Evolutionary conservation across 2,888 invertebrate genomes (phyloP), one percentile per base, ranked within the genome.

Genomic region (Pseudococcus longispinus): DNA sequence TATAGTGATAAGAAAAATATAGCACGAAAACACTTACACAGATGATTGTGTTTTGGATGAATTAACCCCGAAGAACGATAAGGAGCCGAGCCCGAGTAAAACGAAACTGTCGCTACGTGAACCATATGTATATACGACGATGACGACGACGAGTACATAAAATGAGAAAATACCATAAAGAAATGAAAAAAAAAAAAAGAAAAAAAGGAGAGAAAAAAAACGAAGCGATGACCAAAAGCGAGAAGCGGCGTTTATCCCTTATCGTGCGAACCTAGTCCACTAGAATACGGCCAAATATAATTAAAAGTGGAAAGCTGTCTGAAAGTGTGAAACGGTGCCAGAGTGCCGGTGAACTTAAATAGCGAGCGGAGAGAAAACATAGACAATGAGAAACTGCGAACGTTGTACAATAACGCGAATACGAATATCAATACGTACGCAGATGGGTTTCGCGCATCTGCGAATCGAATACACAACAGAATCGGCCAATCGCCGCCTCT

Each of bases 341-440:
- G 86, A 86, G 86, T 86, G 86, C 86, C 86, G 86, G 86, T 86
- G 86, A 86, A 86, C 86, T 86, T 86, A 86, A 86, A 84, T 84
- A 84, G 84, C 55, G 84, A 80, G 80, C 51, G 51, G 80, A 86
- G 42, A 60, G 32, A 70, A 44, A 85, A 85, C 77, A 60, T 23
- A 85, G 70, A 85, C 85, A 44, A 85, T 32, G 46, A 65, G 84
- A 51, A 86, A 55, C 51, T 86, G 80, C 77, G 86, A 86, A 42
- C 46, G 74, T 37, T 37, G 37, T 80, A 80, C 18, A 77, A 51
- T 9, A 26, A 23, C n/a, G 37, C 80, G 77, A 86, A 86, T 51
- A 23, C 80, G 77, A 86, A 86, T 86, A 86, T 86, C 86, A 74
- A 86, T 86, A 86, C 77, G 29, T n/a, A 29, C 77, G 42, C 60